Percentiles rank a stretch among this genome's conserved stretches.
These are phyloP conservation scores for Ammospiza nelsoni DNA, from an alignment of 2,113 vertebrate genomes.

Conservation along the genomic window DNA sequence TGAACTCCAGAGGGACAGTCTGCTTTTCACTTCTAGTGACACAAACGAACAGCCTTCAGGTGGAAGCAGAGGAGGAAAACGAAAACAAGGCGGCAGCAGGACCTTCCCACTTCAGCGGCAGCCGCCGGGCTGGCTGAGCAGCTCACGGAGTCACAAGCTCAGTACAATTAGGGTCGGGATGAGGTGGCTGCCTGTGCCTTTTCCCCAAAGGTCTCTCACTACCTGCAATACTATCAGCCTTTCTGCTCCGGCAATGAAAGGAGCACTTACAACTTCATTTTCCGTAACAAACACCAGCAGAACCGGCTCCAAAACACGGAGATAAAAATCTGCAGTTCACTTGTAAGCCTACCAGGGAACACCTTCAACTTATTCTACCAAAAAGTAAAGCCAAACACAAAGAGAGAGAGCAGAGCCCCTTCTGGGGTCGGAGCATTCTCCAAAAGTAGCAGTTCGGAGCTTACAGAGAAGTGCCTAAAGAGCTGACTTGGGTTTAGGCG, in stretches of 20 bases:
- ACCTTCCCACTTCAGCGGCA: neutral
- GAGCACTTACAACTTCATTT: neutral
- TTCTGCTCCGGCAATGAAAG: neutral
- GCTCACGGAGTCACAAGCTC: neutral
- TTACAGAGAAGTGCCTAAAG: neutral
- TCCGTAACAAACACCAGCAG: neutral
- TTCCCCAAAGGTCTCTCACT: neutral
- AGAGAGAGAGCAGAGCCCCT: neutral
- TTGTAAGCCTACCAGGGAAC: neutral
- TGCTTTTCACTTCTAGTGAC: neutral
- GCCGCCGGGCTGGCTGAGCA: neutral
- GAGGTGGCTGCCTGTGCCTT: neutral
- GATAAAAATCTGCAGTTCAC: neutral
- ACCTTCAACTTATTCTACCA: neutral
- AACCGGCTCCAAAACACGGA: neutral
- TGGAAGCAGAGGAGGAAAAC: neutral
- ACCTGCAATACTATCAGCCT: neutral
- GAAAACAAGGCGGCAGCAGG: neutral
- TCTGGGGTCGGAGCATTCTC: rapidly evolving
- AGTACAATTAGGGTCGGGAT: rapidly evolving
- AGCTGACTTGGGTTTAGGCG: neutral
- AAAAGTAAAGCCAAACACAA: neutral
- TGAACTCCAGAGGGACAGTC: neutral
- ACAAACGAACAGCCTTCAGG: neutral
- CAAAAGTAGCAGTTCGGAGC: neutral